Evolutionary conservation across 2,797 vertebrate species (phyloP).

Genomic region (Eremophila alpestris): DNA sequence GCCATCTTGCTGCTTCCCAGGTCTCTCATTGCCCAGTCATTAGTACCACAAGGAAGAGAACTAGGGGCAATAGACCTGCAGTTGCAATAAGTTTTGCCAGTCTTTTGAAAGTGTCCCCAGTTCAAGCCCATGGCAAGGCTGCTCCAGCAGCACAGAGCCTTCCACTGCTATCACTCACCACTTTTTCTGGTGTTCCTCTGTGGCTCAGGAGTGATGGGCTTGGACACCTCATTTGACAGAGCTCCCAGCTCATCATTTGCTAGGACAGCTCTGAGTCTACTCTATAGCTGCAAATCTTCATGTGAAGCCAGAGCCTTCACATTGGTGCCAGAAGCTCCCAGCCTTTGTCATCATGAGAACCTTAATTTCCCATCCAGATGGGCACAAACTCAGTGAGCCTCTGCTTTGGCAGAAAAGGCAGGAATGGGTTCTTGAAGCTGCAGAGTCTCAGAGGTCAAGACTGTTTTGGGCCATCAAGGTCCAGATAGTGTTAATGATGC

Average conservation of each 20-base stretch:
- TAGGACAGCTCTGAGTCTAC: no score
- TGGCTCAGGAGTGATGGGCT: no score
- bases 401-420: not conserved
- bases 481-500: not conserved
- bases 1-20: not conserved
- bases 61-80: not conserved
- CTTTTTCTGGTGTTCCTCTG: no score
- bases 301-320: not conserved
- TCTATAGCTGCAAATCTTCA: not conserved
- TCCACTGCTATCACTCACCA: not conserved
- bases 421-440: not conserved
- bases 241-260: no score
- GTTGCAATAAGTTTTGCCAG: not conserved
- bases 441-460: not conserved
- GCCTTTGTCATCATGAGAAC: no score
- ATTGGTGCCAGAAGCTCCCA: no score
- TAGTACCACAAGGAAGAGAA: not conserved
- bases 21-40: not conserved
- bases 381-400: not conserved
- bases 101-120: not conserved
- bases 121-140: not conserved
- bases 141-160: not conserved
- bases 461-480: not conserved
- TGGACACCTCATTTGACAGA: no score
- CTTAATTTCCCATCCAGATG: not conserved